These are phyloP conservation scores for Limnodromus scolopaceus DNA, from an alignment of 2,797 vertebrate genomes.

Conservation along the genomic window DNA sequence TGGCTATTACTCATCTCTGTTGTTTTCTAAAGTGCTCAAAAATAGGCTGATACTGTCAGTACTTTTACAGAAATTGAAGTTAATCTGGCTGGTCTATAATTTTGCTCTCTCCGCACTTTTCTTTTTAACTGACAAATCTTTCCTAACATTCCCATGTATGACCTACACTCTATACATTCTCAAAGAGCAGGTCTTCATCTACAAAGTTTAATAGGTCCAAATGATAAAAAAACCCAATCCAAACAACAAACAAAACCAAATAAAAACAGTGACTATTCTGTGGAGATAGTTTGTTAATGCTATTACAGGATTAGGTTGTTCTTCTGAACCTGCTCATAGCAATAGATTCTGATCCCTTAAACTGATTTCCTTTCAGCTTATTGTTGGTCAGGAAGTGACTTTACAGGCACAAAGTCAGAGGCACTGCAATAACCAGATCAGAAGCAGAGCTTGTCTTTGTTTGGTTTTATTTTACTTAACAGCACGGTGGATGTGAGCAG, in stretches of 20 bases:
- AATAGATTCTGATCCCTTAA: neutral
- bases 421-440: neutral
- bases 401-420: neutral
- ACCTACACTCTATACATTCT: neutral
- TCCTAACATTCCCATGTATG: neutral
- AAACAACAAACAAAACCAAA: neutral
- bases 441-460: rapidly evolving
- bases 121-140: neutral
- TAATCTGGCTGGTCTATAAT: neutral
- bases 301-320: neutral
- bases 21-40: neutral
- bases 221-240: rapidly evolving
- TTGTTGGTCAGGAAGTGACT: neutral
- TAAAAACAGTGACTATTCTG: neutral
- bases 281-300: neutral
- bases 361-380: neutral
- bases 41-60: neutral
- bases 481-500: neutral
- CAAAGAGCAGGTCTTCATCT: neutral
- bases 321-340: neutral
- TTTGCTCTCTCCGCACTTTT: neutral
- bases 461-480: neutral
- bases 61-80: neutral
- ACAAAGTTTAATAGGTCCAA: neutral
- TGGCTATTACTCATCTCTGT: neutral